Base-by-base conservation (phyloP, 64 coral and sea anemone species). In the Pachyseris speciosa region DNA sequence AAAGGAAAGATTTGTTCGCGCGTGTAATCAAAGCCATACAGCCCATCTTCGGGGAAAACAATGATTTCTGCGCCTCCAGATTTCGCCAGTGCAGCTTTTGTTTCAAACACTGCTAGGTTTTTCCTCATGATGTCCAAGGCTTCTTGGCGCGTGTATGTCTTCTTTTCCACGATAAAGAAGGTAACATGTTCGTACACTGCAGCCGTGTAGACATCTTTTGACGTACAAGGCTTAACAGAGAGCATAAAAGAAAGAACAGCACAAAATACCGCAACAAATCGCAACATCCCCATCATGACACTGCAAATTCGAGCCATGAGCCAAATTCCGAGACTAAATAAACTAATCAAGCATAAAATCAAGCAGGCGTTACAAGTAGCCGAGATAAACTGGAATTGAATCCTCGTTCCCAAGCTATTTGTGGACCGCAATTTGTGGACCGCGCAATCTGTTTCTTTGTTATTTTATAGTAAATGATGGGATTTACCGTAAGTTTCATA, bases 31-130 rank as follows among this genome's bases (percentile, higher is more conserved):
- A 86, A 79, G 9, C 96, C 93, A 63, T 98, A 95, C n/a, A 98
- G 24, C 9, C 96, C 96, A 85, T 98, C 96, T 47, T 98, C 96
- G 2, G 96, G 96, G 51, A 98, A 98, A 19, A 98, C 89, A 51
- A 98, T 98, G 26, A 98, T 98, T 31, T 98, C 78, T 13, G 96
- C 93, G 9, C 85, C 89, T 30, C 77, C 84, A 1, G 84, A 48
- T 50, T 37, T 80, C 8, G 96, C 96, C 33, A n/a, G 40, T 36
- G 7, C 67, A 51, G 96, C 85, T 69, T 98, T 89, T 12, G 75
- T 58, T 17, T 74, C 45, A 78, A 85, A 98, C 15, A 98, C 89
- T 32, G 70, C 93, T 17, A 94, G 67, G 65, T 98, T 95, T 25
- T 64, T 88, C 59, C 70, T 83, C 93, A 98, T 98, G 5, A 95